phyloP scores from a whole-genome alignment of 2,797 vertebrate species.

The Mareca penelope region DNA sequence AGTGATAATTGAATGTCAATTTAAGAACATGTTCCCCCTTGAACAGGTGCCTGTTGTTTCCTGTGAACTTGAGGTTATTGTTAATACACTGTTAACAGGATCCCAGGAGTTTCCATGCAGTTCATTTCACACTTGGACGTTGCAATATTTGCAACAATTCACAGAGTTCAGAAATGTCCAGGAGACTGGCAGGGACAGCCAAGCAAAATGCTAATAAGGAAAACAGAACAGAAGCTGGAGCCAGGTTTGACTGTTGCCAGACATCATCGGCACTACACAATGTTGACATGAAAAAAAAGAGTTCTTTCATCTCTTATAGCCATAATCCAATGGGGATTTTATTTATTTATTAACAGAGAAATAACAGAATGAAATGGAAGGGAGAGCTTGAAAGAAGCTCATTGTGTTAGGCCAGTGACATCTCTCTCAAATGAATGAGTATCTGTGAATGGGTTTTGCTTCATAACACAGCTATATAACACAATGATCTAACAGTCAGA shows the following conservation, averaged over 20 bases:
- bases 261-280: neutral
- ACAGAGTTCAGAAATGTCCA: neutral
- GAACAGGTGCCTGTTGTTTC: constrained; percentile 35
- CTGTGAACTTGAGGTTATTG: neutral
- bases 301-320: neutral
- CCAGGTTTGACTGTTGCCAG: constrained; percentile 22
- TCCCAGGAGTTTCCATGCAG: neutral
- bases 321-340: neutral
- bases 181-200: constrained; percentile 31
- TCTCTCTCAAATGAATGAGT: neutral
- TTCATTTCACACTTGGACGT: neutral
- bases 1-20: constrained; percentile 37
- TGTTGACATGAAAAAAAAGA: neutral
- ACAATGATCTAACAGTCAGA: neutral
- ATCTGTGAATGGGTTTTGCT: neutral
- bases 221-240: constrained; percentile 1
- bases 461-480: neutral
- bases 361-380: neutral
- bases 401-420: neutral
- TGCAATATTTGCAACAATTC: constrained; percentile 15
- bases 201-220: constrained; percentile 17
- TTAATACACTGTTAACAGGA: neutral
- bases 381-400: neutral
- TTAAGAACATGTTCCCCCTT: neutral
- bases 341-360: constrained; percentile 28